Base-by-base conservation (phyloP, 2,113 vertebrate genomes). In the Muscicapa adusta region DNA sequence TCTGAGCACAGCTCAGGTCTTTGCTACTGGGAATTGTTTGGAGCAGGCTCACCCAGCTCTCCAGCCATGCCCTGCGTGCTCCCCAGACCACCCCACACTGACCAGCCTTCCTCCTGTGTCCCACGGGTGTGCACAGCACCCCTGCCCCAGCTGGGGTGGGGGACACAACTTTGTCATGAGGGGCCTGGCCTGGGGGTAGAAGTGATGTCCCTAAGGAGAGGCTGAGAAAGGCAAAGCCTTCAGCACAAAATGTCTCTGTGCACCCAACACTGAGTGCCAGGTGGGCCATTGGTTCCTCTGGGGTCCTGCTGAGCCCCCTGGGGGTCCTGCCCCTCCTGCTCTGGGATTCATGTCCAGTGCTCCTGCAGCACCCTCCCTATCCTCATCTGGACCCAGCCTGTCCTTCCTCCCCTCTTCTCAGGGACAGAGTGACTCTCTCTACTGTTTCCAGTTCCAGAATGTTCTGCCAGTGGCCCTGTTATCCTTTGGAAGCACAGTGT, bases 111-210 rank as follows among this genome's bases (percentile, higher is more conserved):
- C 48, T 86, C 19, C 54, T 5, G 19, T 34, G 48, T 6, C 70
- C 26, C 47, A 36, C 0, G 0, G 14, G 2, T 20, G 13, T 26
- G 43, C n/a, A 26, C 2, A 3, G 38, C 25, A 42, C 1, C 18
- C 19, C 16, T 4, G 57, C 57, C 29, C 17, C 5, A 1, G 3
- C 47, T 18, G 74, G 19, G 8, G 0, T 68, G 3, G 14, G 17
- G 10, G 12, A 18, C 0, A 34, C 29, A 50, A 4, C 11, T 38
- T 31, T n/a, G 34, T 51, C 24, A 1, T 31, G 23, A 56, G 23
- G 22, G 40, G 8, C 33, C 51, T 57, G 77, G n/a, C 22, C 7
- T 34, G 24, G 31, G 70, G 10, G 3, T 23, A 28, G 25, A 36
- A 74, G 31, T 10, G n/a, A 19, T 17, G 12, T 28, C 61, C 61